Percentiles rank a stretch among this genome's conserved stretches.
Conservation (phyloP, 1,140 invertebrate species). For the Diabrotica virgifera region DNA sequence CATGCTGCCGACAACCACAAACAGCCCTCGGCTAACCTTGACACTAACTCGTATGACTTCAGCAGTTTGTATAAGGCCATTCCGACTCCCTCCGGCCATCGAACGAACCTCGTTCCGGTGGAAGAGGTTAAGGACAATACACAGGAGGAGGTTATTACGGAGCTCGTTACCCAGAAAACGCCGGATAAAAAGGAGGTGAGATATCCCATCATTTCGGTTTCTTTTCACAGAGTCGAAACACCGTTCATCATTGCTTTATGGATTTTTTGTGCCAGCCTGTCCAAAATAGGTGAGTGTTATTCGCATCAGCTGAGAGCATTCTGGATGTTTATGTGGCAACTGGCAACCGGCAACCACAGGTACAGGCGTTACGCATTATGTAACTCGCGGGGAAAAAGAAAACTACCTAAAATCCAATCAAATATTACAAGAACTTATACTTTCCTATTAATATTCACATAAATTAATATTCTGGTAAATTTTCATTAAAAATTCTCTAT, state of each 20-base stretch:
- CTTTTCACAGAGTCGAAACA: conserved; percentile 84
- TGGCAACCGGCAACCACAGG: too few relatives aligned
- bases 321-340: too few relatives aligned
- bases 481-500: too few relatives aligned
- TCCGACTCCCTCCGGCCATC: conserved; percentile 22
- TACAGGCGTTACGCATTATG: too few relatives aligned
- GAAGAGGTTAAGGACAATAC: background rate
- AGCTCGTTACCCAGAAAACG: conserved; percentile 29
- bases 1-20: conserved; percentile 33
- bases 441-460: too few relatives aligned
- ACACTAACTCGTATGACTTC: conserved; percentile 29
- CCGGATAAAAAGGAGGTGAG: conserved; percentile 42
- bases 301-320: background rate
- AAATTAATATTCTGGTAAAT: too few relatives aligned
- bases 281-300: conserved; percentile 83
- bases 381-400: too few relatives aligned
- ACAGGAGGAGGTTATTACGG: conserved; percentile 22
- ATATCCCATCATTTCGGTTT: conserved; percentile 75
- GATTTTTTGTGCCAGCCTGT: conserved; percentile 91
- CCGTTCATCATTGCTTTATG: conserved; percentile 92
- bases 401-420: too few relatives aligned
- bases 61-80: conserved; percentile 27
- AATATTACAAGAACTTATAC: too few relatives aligned
- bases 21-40: conserved; percentile 25
- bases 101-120: conserved; percentile 29